Evolutionary conservation across 1,140 invertebrate species (phyloP).

Genomic region (Varroa destructor): DNA sequence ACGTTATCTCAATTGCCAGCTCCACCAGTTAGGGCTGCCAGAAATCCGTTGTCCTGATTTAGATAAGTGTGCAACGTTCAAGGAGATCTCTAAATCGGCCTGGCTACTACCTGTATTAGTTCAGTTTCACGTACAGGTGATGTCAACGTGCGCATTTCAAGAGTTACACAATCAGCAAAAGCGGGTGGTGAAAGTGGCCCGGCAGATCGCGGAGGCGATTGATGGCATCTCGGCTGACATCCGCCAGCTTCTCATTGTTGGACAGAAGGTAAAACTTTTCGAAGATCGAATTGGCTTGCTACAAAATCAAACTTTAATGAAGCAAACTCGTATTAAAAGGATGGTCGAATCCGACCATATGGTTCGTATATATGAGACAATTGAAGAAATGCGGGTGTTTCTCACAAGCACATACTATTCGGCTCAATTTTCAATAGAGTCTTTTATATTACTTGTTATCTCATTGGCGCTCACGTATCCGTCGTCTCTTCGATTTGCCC

Average conservation of each 20-base stretch:
- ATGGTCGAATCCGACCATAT: conserved; percentile 14
- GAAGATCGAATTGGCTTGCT: conserved; percentile 2
- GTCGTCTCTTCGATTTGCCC: not conserved
- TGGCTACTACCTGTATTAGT: not conserved
- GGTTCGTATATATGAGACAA: not conserved
- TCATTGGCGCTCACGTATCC: not conserved
- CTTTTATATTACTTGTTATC: not conserved
- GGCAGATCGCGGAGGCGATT: not conserved
- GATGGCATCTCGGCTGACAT: not conserved
- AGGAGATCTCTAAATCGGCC: conserved; percentile 3
- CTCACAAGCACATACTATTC: not conserved
- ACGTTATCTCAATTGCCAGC: conserved; percentile 8
- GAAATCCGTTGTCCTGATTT: conserved; percentile 4
- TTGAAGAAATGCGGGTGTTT: not conserved
- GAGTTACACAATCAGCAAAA: conserved; percentile 1
- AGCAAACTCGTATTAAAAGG: not conserved
- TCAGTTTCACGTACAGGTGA: conserved; percentile 22
- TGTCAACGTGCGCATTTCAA: conserved; percentile 14
- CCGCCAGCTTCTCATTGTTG: not conserved
- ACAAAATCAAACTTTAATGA: not conserved
- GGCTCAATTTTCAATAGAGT: not conserved
- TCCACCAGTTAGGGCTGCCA: not conserved
- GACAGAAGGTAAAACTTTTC: not conserved
- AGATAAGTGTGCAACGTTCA: conserved; percentile 2
- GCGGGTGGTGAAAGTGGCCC: not conserved